Percentiles rank a stretch among this genome's conserved stretches.
Conservation (phyloP, 2,888 invertebrate genomes). For the Magallana nippona region DNA sequence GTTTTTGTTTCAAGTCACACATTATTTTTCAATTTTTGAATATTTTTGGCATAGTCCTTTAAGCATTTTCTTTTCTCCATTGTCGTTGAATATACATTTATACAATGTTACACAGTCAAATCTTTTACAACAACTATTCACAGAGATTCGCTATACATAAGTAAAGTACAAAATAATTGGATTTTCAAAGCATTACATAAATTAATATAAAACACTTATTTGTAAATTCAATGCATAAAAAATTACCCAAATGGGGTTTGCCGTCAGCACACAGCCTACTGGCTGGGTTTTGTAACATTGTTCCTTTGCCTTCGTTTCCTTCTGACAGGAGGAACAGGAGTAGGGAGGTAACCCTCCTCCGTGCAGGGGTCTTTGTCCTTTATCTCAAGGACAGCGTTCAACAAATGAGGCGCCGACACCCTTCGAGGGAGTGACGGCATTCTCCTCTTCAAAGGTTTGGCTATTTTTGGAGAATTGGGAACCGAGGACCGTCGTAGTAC, state of each 20-base stretch:
- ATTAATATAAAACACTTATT: too few relatives aligned
- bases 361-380: neutral
- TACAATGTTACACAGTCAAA: too few relatives aligned
- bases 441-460: neutral
- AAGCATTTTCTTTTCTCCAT: too few relatives aligned
- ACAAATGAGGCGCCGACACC: slow-evolving; percentile 19
- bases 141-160: too few relatives aligned
- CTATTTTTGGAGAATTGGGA: slow-evolving; percentile 7
- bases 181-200: too few relatives aligned
- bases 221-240: neutral
- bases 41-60: too few relatives aligned
- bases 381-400: neutral
- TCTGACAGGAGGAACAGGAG: slow-evolving; percentile 32
- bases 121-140: too few relatives aligned
- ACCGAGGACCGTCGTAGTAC: neutral
- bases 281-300: neutral
- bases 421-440: neutral
- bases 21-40: too few relatives aligned
- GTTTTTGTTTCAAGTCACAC: too few relatives aligned
- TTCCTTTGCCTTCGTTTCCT: slow-evolving; percentile 4
- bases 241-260: neutral
- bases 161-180: too few relatives aligned
- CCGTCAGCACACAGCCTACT: neutral
- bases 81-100: too few relatives aligned
- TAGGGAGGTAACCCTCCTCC: neutral